Evolutionary conservation across 2,113 vertebrate species (phyloP).

Genomic region (Petromus typicus): DNA sequence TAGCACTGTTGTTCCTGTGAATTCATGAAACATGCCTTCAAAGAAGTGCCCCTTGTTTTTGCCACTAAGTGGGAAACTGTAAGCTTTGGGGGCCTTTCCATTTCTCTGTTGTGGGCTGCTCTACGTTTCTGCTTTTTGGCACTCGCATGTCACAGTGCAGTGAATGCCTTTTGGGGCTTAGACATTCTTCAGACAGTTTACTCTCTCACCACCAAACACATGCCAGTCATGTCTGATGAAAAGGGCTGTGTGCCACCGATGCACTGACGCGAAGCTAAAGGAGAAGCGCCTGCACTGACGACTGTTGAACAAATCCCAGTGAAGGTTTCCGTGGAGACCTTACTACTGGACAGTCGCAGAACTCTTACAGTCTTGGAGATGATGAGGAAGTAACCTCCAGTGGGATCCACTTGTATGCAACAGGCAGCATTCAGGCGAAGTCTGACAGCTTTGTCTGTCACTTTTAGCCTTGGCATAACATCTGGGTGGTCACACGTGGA

Average conservation of each 20-base stretch:
- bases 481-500: neutral
- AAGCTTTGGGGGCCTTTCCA: neutral
- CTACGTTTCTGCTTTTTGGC: neutral
- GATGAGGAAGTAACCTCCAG: neutral
- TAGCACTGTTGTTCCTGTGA: neutral
- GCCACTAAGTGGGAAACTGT: neutral
- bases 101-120: neutral
- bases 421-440: rapidly evolving
- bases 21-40: neutral
- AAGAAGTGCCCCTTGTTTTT: neutral
- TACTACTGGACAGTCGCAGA: neutral
- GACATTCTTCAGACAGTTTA: neutral
- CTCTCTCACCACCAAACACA: neutral
- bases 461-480: no score
- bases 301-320: neutral
- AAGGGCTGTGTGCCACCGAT: neutral
- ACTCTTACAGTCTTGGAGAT: neutral
- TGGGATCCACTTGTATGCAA: neutral
- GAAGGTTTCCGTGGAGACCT: neutral
- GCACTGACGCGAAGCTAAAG: neutral
- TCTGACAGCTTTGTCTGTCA: neutral
- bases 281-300: neutral
- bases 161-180: neutral
- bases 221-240: neutral
- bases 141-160: neutral